These are phyloP conservation scores for Caranx ignobilis DNA, from an alignment of 2,113 vertebrate species.

Conservation along the genomic window DNA sequence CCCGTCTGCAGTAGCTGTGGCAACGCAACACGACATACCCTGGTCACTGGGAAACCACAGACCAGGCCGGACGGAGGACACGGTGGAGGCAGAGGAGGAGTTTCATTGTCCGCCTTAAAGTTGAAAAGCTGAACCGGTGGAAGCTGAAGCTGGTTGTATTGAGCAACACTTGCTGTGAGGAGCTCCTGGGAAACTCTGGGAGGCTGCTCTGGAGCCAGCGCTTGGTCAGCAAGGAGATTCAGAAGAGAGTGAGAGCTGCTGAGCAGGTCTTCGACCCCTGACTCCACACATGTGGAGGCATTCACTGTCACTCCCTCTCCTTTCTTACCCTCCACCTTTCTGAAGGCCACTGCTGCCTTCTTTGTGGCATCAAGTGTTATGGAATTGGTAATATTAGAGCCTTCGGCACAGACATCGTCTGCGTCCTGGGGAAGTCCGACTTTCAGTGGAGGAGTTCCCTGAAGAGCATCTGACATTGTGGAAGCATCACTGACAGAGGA, in stretches of 20 bases:
- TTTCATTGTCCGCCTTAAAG: constrained; percentile 56
- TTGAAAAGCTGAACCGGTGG: constrained; percentile 37
- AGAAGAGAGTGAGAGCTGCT: constrained; percentile 8
- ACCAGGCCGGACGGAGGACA: constrained; percentile 71
- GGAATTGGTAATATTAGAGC: constrained; percentile 73
- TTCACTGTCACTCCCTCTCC: constrained; percentile 55
- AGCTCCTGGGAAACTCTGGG: constrained; percentile 33
- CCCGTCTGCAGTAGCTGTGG: constrained; percentile 81
- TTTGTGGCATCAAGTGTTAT: constrained; percentile 80
- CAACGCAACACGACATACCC: constrained; percentile 65
- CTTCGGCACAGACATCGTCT: constrained; percentile 81
- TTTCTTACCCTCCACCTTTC: constrained; percentile 30
- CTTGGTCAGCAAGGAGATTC: constrained; percentile 63
- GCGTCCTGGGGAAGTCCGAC: constrained; percentile 56
- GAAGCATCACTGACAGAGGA: background rate
- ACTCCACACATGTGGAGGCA: constrained; percentile 64
- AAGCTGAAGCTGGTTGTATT: constrained; percentile 13
- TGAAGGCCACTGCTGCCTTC: constrained; percentile 82
- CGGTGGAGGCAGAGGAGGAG: constrained; percentile 64
- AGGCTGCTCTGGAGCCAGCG: constrained; percentile 31
- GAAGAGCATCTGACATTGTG: constrained; percentile 27
- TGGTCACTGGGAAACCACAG: constrained; percentile 9
- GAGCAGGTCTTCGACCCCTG: background rate
- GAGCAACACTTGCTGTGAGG: constrained; percentile 44
- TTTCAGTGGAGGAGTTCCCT: constrained; percentile 42